phyloP scores from a whole-genome alignment of 2,797 vertebrate genomes.

The Distichodus sexfasciatus region DNA sequence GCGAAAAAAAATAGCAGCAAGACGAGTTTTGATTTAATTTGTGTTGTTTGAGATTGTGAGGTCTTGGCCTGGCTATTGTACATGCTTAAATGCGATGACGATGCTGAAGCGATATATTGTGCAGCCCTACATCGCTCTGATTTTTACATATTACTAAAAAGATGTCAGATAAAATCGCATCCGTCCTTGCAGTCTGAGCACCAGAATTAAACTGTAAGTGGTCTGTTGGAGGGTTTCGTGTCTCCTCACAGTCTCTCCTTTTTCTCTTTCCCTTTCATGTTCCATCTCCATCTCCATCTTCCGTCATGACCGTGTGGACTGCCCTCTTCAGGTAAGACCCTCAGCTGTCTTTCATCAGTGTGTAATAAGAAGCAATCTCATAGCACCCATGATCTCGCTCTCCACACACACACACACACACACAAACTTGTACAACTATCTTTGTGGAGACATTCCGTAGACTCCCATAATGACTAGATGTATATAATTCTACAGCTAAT shows the following conservation, averaged over 20 bases:
- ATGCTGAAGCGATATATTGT: no score
- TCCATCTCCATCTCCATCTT: no score
- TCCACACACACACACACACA: slow-evolving; percentile 54
- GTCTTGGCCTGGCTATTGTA: no score
- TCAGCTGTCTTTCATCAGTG: slow-evolving; percentile 64
- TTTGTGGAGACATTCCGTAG: no score
- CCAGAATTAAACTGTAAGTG: slow-evolving; percentile 4
- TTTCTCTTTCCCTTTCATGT: slow-evolving; percentile 71
- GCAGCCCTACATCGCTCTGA: neutral
- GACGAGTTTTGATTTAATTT: no score
- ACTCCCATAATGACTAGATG: no score
- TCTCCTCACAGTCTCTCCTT: slow-evolving; percentile 43
- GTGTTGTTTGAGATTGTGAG: no score
- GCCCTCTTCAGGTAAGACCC: slow-evolving; percentile 76
- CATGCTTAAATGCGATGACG: no score
- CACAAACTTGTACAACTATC: no score
- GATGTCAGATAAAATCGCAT: neutral
- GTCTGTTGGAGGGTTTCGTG: slow-evolving; percentile 9
- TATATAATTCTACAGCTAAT: no score
- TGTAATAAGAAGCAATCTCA: slow-evolving; percentile 45
- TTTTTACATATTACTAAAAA: neutral
- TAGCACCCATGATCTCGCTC: slow-evolving; percentile 36
- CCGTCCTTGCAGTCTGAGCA: slow-evolving; percentile 1
- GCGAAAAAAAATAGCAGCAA: no score
- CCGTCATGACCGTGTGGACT: slow-evolving; percentile 57